Conservation (phyloP, 2,888 invertebrate species). For the Drosophila eohydei region DNA sequence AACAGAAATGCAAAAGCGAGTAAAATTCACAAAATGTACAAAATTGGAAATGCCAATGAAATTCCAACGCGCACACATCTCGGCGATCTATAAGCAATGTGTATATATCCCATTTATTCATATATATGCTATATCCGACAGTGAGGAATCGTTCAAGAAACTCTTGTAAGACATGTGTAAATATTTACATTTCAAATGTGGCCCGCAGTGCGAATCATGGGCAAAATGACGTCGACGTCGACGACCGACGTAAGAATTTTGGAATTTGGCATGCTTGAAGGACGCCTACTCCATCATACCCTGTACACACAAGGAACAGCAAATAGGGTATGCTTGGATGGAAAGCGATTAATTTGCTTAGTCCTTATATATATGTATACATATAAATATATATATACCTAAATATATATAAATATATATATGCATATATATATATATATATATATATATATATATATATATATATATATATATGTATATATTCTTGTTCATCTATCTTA, state of each 20-base stretch:
- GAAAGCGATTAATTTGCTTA: background rate
- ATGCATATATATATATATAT: background rate
- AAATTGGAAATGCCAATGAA: conserved; percentile 76
- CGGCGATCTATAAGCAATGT: conserved; percentile 13
- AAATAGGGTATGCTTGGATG: background rate
- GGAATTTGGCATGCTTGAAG: conserved; percentile 77
- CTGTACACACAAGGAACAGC: background rate
- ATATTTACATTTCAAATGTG: conserved; percentile 68
- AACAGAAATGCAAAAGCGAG: conserved; percentile 19
- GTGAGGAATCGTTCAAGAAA: conserved; percentile 63
- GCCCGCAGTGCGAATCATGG: conserved; percentile 15
- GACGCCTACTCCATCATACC: conserved; percentile 58
- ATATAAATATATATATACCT: background rate
- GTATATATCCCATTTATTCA: background rate
- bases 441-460: background rate
- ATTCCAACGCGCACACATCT: conserved; percentile 55
- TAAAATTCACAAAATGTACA: conserved; percentile 48
- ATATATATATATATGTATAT: too few relatives aligned
- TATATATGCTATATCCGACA: conserved; percentile 54
- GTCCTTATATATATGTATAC: background rate
- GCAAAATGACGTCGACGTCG: conserved; percentile 74
- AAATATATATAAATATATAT: background rate
- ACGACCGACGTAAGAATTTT: conserved; percentile 80
- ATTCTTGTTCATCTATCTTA: background rate
- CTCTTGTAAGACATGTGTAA: conserved; percentile 78